Evolutionary conservation across 30 jellyfish, hydroid and myxozoan genomes (phyloP), one percentile per base, ranked within the genome.

Genomic region (Hydra vulgaris): DNA sequence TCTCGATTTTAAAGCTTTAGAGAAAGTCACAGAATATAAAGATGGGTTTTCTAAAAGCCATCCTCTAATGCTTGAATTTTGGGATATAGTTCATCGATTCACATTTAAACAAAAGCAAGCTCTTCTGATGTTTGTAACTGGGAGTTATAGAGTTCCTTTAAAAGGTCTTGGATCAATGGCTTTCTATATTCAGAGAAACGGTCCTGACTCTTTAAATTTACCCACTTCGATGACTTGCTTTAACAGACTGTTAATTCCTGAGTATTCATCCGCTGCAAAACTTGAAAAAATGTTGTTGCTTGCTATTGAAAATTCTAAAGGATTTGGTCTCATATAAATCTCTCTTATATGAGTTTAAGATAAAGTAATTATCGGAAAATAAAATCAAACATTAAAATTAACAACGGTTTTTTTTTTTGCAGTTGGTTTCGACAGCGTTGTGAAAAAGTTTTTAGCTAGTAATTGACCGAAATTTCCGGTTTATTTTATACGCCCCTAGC

Each of bases 161-260:
- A 80, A 85, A 25, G 98, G 98, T 23, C 83, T 92, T 79, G 72
- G 90, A 15, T 79, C 96, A 0, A 75, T 92, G 53, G 77, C 96
- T 1, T 92, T 92, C 53, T 68, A 83, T 27, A 87, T 92, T 56
- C 96, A 87, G 70, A 66, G 96, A 21, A 92, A 87, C 53, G 98
- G 98, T 5, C 95, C 95, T 17, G 92, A 92, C 72, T 86, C 98
- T 4, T 82, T 86, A 68, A 92, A 87, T 54, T 78, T 92, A 71
- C 98, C 98, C 25, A 92, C 98, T 0, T 74, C 98, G 3, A 87
- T 86, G 96, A 92, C 98, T 17, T 92, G 98, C 67, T 92, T 92
- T 61, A 92, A 92, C 76, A 80, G 96, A 69, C 85, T 92, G 8
- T 78, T 92, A 27, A 22, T 92, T 18, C 98, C 98, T 0, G 95